Evolutionary conservation across 2,113 vertebrate genomes (phyloP).

Genomic region (Circaetus cinerascens): DNA sequence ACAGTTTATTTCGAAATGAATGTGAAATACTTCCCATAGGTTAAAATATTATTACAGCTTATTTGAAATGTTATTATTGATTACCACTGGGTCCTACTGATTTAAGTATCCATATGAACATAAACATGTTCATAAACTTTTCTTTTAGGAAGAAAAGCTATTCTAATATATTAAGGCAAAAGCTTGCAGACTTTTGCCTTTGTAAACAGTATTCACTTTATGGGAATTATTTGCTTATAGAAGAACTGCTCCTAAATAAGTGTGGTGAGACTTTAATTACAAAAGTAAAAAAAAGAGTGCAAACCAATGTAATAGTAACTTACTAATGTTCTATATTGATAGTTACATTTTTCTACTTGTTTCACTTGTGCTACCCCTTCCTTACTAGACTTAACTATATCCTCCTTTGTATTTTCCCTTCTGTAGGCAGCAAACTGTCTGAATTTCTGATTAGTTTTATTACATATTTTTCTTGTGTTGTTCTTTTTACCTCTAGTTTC

Average conservation of each 20-base stretch:
- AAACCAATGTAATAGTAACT: background rate
- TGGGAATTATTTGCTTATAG: background rate
- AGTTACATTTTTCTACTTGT: background rate
- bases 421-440: background rate
- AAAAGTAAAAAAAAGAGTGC: background rate
- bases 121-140: background rate
- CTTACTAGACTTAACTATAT: background rate
- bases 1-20: slow-evolving; percentile 18
- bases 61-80: background rate
- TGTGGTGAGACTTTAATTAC: background rate
- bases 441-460: background rate
- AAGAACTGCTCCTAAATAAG: background rate
- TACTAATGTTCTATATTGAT: background rate
- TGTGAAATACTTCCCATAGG: background rate
- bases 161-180: background rate
- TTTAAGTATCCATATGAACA: background rate
- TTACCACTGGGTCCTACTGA: background rate
- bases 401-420: background rate
- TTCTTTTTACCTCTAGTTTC: background rate
- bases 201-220: background rate
- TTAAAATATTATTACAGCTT: background rate
- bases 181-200: background rate
- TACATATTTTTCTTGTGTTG: background rate
- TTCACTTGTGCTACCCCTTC: background rate
- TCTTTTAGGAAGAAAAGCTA: background rate